These are phyloP conservation scores for Eubucco bourcierii DNA, from an alignment of 2,113 vertebrate species.

Conservation along the genomic window DNA sequence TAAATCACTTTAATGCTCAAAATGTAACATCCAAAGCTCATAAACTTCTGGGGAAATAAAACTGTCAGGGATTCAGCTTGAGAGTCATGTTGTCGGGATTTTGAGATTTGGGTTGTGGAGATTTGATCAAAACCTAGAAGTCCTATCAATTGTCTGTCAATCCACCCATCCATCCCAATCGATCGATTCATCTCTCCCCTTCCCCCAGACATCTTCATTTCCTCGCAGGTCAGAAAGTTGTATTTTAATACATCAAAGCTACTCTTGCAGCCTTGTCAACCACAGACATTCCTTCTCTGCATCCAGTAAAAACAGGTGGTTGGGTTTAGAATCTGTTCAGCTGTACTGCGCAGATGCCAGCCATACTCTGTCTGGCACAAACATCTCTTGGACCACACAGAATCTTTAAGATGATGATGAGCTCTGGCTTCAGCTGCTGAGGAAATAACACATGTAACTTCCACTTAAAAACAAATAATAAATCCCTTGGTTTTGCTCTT, in stretches of 20 bases:
- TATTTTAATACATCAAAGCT: not conserved
- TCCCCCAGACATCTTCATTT: not conserved
- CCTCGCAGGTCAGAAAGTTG: not conserved
- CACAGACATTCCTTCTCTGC: not conserved
- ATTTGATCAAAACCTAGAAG: not conserved
- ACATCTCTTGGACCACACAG: not conserved
- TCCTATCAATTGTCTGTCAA: not conserved
- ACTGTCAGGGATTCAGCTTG: not conserved
- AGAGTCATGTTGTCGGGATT: not conserved
- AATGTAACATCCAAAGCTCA: not conserved
- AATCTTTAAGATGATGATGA: not conserved
- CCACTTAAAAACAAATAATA: not conserved
- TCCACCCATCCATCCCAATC: not conserved
- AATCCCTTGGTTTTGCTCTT: not conserved
- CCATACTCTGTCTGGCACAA: not conserved
- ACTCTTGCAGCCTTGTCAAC: not conserved
- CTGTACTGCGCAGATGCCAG: not conserved
- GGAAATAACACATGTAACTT: not conserved
- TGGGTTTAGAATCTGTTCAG: not conserved
- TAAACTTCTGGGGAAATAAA: not conserved
- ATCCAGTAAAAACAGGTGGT: not conserved
- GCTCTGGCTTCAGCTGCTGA: not conserved
- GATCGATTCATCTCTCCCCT: not conserved
- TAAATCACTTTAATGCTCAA: not conserved
- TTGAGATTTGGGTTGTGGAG: no score